Percentiles rank a stretch among this genome's conserved stretches.
These are phyloP conservation scores for Chamaetylas fuelleborni DNA, from an alignment of 2,113 vertebrate species.

Conservation along the genomic window DNA sequence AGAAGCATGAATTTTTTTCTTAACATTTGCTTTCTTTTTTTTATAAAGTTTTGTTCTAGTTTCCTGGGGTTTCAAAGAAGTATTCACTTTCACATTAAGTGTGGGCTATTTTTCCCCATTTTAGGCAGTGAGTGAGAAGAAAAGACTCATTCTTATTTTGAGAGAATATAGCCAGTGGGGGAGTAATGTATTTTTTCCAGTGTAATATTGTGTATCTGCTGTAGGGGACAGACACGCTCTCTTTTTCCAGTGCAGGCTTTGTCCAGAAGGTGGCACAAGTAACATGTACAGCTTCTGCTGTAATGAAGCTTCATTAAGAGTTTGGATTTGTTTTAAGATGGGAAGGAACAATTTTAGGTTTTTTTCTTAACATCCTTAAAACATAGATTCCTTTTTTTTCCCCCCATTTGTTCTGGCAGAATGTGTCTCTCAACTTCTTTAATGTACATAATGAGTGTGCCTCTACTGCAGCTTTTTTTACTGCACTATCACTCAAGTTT, in stretches of 20 bases:
- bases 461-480: not conserved
- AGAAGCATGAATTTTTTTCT: not conserved
- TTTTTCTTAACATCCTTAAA: not conserved
- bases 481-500: not conserved
- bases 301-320: not conserved
- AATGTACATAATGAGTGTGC: not conserved
- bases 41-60: not conserved
- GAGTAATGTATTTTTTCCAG: not conserved
- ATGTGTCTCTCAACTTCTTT: not conserved
- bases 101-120: not conserved
- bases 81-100: not conserved
- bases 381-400: not conserved
- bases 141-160: not conserved
- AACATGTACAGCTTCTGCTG: accelerated
- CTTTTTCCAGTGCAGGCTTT: not conserved
- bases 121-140: not conserved
- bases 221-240: accelerated
- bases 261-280: not conserved
- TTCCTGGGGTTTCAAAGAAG: not conserved
- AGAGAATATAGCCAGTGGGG: not conserved
- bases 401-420: not conserved
- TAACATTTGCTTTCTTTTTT: not conserved
- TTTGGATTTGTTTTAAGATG: not conserved
- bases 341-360: not conserved
- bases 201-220: not conserved